phyloP scores from a whole-genome alignment of 2,888 invertebrate genomes.

The Autographa pulchrina region DNA sequence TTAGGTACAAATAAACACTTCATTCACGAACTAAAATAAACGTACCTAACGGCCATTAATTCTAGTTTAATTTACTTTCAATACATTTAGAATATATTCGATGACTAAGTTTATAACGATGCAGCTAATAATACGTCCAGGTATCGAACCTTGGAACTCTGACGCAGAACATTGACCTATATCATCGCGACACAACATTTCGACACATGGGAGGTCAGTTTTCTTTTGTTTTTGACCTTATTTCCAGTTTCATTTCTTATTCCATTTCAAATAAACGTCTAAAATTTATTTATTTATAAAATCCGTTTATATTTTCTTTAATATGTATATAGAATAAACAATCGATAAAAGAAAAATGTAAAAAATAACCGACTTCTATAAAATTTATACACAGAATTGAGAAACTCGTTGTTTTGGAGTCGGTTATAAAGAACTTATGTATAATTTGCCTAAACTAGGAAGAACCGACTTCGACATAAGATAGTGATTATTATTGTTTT shows the following conservation, averaged over 20 bases:
- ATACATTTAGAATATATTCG: slow-evolving; percentile 17
- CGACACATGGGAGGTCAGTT: slow-evolving; percentile 43
- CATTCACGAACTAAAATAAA: slow-evolving; percentile 6
- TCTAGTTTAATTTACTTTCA: not conserved
- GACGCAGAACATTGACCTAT: slow-evolving; percentile 61
- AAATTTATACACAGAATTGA: too few species aligned
- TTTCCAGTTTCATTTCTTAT: not conserved
- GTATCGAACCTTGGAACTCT: slow-evolving; percentile 59
- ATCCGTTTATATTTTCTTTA: too few species aligned
- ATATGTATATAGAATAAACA: too few species aligned
- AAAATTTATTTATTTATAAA: too few species aligned
- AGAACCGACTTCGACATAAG: too few species aligned
- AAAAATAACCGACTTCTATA: too few species aligned
- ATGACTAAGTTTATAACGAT: slow-evolving; percentile 19
- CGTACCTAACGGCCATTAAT: not conserved
- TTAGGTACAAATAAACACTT: not conserved
- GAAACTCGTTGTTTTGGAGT: too few species aligned
- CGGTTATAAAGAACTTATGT: too few species aligned
- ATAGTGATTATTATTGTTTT: too few species aligned
- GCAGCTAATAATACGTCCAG: slow-evolving; percentile 41
- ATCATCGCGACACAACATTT: slow-evolving; percentile 49
- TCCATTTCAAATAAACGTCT: too few species aligned
- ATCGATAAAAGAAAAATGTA: too few species aligned
- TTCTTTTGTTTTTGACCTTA: slow-evolving; percentile 28
- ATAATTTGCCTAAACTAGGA: too few species aligned